Conservation (phyloP, 2,113 vertebrate genomes). For the Propithecus coquereli region DNA sequence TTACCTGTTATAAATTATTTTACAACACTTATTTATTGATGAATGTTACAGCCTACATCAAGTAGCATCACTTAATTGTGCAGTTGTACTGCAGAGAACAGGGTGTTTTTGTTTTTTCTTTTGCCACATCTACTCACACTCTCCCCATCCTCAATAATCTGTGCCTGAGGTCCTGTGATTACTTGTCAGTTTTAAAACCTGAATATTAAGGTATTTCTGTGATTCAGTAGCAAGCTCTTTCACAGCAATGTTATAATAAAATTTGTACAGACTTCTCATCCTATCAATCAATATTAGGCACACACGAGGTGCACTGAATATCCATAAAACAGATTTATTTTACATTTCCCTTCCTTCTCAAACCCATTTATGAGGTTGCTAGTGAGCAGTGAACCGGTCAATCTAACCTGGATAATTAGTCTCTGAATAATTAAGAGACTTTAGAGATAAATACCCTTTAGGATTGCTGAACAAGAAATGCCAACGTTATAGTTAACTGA, state of each 20-base stretch:
- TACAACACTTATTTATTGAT: slow-evolving; percentile 65
- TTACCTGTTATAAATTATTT: slow-evolving; percentile 76
- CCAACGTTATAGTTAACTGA: slow-evolving; percentile 45
- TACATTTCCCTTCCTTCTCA: slow-evolving; percentile 5
- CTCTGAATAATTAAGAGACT: slow-evolving; percentile 62
- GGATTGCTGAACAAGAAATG: slow-evolving; percentile 61
- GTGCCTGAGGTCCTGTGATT: slow-evolving; percentile 51
- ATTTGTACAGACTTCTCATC: background rate
- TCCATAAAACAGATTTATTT: background rate
- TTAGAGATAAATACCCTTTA: slow-evolving; percentile 38
- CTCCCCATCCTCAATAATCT: background rate
- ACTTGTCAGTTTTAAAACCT: slow-evolving; percentile 48
- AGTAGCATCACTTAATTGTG: background rate
- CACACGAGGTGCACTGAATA: background rate
- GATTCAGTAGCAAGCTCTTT: slow-evolving; percentile 39
- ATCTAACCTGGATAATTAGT: slow-evolving; percentile 67
- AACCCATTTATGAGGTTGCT: slow-evolving; percentile 45
- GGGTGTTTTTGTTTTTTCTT: background rate
- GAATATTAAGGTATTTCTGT: slow-evolving; percentile 56
- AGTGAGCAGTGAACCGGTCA: slow-evolving; percentile 75
- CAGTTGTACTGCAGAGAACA: background rate
- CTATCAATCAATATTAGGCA: background rate
- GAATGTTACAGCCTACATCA: slow-evolving; percentile 9
- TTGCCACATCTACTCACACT: background rate
- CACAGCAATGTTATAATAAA: background rate